A percentile compares a stretch with the other conserved stretches of the same genome.
These are phyloP conservation scores for Chelonoidis abingdonii DNA, from an alignment of 2,113 vertebrate genomes.

Conservation along the genomic window DNA sequence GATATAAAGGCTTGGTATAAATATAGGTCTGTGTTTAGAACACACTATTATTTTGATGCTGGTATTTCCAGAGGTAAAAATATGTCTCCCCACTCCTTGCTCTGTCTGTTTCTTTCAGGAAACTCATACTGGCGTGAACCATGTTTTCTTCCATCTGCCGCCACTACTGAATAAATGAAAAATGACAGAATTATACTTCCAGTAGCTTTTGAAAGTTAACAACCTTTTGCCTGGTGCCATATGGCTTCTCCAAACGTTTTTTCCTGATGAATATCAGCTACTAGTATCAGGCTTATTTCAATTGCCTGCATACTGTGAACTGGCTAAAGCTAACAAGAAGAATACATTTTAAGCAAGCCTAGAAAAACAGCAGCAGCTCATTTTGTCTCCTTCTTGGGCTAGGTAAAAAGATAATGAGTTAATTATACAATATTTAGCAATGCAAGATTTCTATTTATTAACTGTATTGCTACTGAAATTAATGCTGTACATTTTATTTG, in stretches of 20 bases:
- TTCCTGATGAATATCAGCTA: slow-evolving; percentile 70
- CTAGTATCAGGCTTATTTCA: slow-evolving; percentile 61
- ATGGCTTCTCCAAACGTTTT: slow-evolving; percentile 72
- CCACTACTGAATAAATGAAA: slow-evolving; percentile 75
- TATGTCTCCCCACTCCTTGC: slow-evolving; percentile 52
- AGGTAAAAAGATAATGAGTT: slow-evolving; percentile 69
- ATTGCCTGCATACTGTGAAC: slow-evolving; percentile 62
- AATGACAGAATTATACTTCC: slow-evolving; percentile 77
- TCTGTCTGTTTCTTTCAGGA: slow-evolving; percentile 72
- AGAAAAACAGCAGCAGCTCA: slow-evolving; percentile 51
- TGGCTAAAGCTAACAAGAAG: slow-evolving; percentile 54
- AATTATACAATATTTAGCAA: slow-evolving; percentile 76
- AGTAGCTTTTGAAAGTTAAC: slow-evolving; percentile 74
- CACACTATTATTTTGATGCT: slow-evolving; percentile 31
- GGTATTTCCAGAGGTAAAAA: slow-evolving; percentile 72
- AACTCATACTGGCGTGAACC: slow-evolving; percentile 73
- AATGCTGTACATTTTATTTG: slow-evolving; percentile 1
- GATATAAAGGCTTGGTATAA: background rate
- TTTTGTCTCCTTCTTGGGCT: slow-evolving; percentile 66
- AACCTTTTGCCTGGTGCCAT: slow-evolving; percentile 73
- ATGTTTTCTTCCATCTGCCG: slow-evolving; percentile 77
- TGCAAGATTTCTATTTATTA: slow-evolving; percentile 74
- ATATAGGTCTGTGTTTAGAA: background rate
- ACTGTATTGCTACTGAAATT: slow-evolving; percentile 55
- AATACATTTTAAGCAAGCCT: slow-evolving; percentile 56